phyloP scores from a whole-genome alignment of 2,888 invertebrate genomes.

The Minunthozetes semirufus region DNA sequence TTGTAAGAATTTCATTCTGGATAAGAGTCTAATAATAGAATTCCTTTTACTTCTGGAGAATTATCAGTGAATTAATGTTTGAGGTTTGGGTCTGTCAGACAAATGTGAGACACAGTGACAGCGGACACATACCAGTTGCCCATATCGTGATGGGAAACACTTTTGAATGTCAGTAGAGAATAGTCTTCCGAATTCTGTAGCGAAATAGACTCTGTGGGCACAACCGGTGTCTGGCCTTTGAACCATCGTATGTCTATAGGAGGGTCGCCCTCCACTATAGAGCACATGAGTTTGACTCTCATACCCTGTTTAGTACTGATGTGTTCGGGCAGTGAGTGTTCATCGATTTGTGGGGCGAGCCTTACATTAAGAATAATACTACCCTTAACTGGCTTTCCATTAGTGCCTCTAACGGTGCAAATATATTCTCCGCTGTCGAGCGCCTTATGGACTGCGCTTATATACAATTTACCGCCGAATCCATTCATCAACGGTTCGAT shows the following conservation, averaged over 20 bases:
- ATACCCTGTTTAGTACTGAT: conserved; percentile 40
- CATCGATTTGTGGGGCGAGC: conserved; percentile 42
- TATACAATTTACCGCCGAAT: conserved; percentile 45
- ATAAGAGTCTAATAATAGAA: too few species aligned
- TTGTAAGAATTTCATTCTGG: too few species aligned
- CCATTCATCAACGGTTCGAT: conserved; percentile 43
- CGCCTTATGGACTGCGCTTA: conserved; percentile 46
- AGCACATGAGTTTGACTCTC: conserved; percentile 41
- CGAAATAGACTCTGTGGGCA: conserved; percentile 41
- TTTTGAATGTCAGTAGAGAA: conserved; percentile 47
- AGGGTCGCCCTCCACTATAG: conserved; percentile 45
- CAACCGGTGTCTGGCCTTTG: conserved; percentile 47
- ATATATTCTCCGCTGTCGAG: conserved; percentile 48
- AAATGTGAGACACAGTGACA: background rate
- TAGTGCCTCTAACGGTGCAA: conserved; percentile 42
- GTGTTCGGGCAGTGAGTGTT: conserved; percentile 38
- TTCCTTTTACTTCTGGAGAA: too few species aligned
- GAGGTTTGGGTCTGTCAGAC: background rate
- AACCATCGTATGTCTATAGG: conserved; percentile 48
- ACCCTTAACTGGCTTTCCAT: conserved; percentile 25
- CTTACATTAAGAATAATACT: conserved; percentile 33
- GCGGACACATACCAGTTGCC: conserved; percentile 42
- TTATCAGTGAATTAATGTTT: background rate
- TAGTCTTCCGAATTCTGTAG: conserved; percentile 47
- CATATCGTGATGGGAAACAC: conserved; percentile 46